phyloP scores from a whole-genome alignment of 1,140 invertebrate genomes.

The Bathynomus jamesi region DNA sequence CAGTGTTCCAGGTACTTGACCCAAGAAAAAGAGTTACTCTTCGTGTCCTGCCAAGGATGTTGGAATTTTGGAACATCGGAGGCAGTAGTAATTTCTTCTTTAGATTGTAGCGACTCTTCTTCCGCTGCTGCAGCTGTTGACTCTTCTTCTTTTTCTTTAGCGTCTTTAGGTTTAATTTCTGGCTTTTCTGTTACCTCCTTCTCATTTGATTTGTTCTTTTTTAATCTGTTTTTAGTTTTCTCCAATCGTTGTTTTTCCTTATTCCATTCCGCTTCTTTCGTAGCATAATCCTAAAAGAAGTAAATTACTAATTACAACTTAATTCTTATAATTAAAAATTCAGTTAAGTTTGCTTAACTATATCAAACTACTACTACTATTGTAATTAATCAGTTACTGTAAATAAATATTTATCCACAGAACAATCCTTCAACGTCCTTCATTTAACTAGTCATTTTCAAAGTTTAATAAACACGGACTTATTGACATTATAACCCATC shows the following conservation, averaged over 20 bases:
- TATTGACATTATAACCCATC: too few species aligned
- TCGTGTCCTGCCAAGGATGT: conserved; percentile 42
- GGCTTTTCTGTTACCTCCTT: not conserved
- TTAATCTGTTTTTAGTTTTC: not conserved
- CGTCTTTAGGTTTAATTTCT: not conserved
- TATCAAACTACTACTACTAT: too few species aligned
- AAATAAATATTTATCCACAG: too few species aligned
- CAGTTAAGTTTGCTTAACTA: too few species aligned
- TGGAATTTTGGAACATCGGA: not conserved
- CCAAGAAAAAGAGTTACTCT: conserved; percentile 64
- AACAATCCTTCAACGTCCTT: too few species aligned
- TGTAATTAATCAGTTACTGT: too few species aligned
- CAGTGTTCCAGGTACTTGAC: conserved; percentile 60
- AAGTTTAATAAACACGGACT: too few species aligned
- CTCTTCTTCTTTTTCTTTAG: not conserved
- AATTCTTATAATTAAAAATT: too few species aligned
- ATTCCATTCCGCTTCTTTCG: not conserved
- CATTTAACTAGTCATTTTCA: too few species aligned
- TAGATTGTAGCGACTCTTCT: not conserved
- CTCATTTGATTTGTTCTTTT: not conserved
- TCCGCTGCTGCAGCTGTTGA: conserved; percentile 1
- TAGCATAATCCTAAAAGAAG: not conserved
- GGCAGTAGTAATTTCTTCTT: not conserved
- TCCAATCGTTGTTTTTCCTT: not conserved
- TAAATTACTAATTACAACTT: too few species aligned